Percentiles rank a stretch among this genome's conserved stretches.
Conservation (phyloP, 2,113 vertebrate species). For the Laterallus jamaicensis region DNA sequence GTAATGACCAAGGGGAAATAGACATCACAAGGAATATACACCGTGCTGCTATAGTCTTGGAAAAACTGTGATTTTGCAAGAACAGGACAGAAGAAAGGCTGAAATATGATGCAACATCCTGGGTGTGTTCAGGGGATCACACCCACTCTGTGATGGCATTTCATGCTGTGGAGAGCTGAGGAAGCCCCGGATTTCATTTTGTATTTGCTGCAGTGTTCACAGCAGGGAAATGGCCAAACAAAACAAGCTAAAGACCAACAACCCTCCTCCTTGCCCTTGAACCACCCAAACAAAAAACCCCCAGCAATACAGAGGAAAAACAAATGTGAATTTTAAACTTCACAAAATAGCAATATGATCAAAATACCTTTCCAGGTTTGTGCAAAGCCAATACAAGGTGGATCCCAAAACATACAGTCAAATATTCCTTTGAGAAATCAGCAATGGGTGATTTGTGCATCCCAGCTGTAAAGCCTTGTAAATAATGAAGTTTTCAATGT, state of each 20-base stretch:
- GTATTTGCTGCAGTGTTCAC: neutral
- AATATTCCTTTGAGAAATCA: neutral
- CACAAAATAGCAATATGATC: neutral
- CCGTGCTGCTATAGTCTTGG: neutral
- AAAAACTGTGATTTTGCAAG: neutral
- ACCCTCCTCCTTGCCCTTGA: rapidly evolving
- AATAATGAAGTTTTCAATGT: conserved; percentile 1
- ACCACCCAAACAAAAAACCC: neutral
- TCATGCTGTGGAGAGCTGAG: neutral
- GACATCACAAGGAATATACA: neutral
- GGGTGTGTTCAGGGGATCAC: neutral
- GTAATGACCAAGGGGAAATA: neutral
- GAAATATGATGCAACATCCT: neutral
- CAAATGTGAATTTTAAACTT: neutral
- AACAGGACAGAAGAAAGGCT: neutral
- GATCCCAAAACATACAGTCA: neutral
- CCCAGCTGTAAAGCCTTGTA: neutral
- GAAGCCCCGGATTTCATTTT: neutral
- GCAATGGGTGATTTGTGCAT: neutral
- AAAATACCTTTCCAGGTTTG: neutral
- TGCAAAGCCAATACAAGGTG: neutral
- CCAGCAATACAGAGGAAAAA: neutral
- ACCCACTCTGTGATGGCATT: neutral
- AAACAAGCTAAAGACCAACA: neutral
- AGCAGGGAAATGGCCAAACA: neutral